Conservation (phyloP, 2,888 invertebrate genomes). For the Lycia hirtaria region DNA sequence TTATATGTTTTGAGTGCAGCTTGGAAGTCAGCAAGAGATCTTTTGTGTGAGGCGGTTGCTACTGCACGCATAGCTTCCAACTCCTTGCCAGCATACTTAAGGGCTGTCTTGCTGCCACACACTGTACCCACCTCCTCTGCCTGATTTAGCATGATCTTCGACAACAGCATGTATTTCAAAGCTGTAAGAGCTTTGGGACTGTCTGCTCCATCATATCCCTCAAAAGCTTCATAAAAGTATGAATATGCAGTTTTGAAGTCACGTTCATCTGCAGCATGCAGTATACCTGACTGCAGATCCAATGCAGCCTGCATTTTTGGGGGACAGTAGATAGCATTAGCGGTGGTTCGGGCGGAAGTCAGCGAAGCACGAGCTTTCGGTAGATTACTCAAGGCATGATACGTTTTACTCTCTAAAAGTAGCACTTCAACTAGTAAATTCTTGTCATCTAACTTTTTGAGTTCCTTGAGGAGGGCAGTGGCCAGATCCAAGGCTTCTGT, state of each 20-base stretch:
- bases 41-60: slow-evolving; percentile 97
- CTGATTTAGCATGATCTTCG: slow-evolving; percentile 98
- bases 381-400: slow-evolving; percentile 98
- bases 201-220: slow-evolving; percentile 98
- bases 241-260: slow-evolving; percentile 99
- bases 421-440: slow-evolving; percentile 99
- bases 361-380: slow-evolving; percentile 98
- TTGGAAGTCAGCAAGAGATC: slow-evolving; percentile 99
- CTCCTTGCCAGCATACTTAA: slow-evolving; percentile 98
- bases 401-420: slow-evolving; percentile 98
- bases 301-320: slow-evolving; percentile 99
- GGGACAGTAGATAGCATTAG: slow-evolving; percentile 99
- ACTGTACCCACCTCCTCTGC: slow-evolving; percentile 98
- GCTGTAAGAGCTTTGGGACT: slow-evolving; percentile 96
- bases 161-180: slow-evolving; percentile 99
- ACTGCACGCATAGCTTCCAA: slow-evolving; percentile 99
- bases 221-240: slow-evolving; percentile 99
- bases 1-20: slow-evolving; percentile 94
- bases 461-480: slow-evolving; percentile 94
- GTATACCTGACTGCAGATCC: slow-evolving; percentile 98
- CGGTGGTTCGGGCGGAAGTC: slow-evolving; percentile 99
- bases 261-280: slow-evolving; percentile 99
- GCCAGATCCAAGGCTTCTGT: slow-evolving; percentile 94
- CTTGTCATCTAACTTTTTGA: slow-evolving; percentile 99
- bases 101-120: slow-evolving; percentile 97